A percentile compares a stretch with the other conserved stretches of the same genome.
These are phyloP conservation scores for Hypercompe scribonia DNA, from an alignment of 2,888 invertebrate genomes.

Conservation along the genomic window DNA sequence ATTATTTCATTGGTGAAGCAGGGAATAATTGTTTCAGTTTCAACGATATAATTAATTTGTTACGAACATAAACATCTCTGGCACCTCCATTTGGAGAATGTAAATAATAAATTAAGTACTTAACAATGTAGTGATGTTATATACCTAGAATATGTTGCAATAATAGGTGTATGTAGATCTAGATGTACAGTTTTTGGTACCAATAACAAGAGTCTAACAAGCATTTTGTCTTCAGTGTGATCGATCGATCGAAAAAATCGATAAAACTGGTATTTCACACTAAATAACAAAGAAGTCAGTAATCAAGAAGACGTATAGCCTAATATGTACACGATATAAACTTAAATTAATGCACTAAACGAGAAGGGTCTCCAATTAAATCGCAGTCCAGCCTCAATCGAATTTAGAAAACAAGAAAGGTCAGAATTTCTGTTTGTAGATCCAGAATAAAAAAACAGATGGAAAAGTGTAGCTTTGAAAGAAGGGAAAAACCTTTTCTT, in stretches of 20 bases:
- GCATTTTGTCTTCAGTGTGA: too few relatives aligned
- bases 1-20: neutral
- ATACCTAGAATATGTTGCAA: too few relatives aligned
- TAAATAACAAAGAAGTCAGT: neutral
- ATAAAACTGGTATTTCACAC: neutral
- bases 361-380: neutral
- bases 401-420: too few relatives aligned
- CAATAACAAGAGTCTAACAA: too few relatives aligned
- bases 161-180: neutral
- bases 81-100: neutral
- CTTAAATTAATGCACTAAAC: too few relatives aligned
- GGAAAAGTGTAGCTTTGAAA: neutral
- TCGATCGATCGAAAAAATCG: too few relatives aligned
- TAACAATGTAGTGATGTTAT: neutral
- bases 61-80: neutral
- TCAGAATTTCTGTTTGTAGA: too few relatives aligned
- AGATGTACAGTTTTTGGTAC: neutral
- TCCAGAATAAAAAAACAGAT: too few relatives aligned
- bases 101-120: neutral
- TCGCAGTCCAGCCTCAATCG: neutral
- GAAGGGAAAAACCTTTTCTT: neutral
- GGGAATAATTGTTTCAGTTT: neutral
- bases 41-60: neutral
- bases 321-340: neutral
- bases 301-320: neutral